A percentile compares a stretch with the other conserved stretches of the same genome.
These are phyloP conservation scores for Sphenodon punctatus DNA, from an alignment of 2,797 vertebrate genomes.

Conservation along the genomic window DNA sequence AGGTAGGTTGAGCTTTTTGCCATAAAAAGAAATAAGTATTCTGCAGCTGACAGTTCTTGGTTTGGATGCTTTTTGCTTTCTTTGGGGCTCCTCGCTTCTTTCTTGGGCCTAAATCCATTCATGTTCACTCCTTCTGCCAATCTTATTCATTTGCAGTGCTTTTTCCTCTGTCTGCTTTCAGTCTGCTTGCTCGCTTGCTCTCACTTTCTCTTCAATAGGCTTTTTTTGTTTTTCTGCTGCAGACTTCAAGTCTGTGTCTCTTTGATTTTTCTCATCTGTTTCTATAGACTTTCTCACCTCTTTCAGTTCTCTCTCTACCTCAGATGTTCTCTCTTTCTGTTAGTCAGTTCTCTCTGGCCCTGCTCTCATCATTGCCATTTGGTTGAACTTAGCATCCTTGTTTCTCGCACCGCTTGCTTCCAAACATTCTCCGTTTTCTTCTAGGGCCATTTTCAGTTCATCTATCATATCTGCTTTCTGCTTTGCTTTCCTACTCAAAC, in stretches of 20 bases:
- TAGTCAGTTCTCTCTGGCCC: not conserved
- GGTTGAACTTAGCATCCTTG: not conserved
- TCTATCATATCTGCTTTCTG: not conserved
- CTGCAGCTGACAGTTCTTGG: conserved; percentile 36
- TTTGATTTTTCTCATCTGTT: conserved; percentile 12
- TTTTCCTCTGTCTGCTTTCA: conserved; percentile 52
- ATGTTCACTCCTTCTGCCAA: conserved; percentile 8
- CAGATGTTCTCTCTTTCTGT: not conserved
- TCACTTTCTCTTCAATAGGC: not conserved
- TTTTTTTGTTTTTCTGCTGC: not conserved
- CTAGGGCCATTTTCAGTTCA: not conserved
- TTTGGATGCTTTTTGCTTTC: not conserved
- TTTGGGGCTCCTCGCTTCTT: not conserved
- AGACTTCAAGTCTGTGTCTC: not conserved
- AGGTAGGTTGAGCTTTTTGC: not conserved
- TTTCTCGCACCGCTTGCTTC: not conserved
- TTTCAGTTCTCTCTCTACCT: not conserved
- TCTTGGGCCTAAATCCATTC: not conserved
- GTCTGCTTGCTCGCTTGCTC: conserved; percentile 38
- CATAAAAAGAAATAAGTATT: not conserved
- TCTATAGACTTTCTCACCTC: not conserved
- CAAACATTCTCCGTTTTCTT: not conserved
- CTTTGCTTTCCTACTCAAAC: not conserved
- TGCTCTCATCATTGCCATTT: not conserved
- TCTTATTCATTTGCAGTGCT: not conserved